Evolutionary conservation across 92 coral and sea anemone genomes (phyloP).

Genomic region (Parazoanthus atlanticus): DNA sequence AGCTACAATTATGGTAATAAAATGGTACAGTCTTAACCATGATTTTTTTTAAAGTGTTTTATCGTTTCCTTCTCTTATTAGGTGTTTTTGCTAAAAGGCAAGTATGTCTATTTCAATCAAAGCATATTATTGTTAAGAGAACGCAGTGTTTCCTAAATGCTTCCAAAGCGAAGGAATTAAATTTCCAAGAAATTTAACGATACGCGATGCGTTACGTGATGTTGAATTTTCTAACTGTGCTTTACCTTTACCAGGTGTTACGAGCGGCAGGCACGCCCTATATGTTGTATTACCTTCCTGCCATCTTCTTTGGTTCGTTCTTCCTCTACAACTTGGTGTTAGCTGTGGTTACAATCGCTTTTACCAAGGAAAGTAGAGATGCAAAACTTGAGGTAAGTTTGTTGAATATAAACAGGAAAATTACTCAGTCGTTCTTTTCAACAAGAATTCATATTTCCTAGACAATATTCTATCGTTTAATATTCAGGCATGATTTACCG

Average conservation of each 20-base stretch:
- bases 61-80: neutral
- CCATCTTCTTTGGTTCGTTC: slow-evolving; percentile 29
- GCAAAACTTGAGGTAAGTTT: slow-evolving; percentile 21
- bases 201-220: no score
- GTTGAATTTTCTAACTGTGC: neutral
- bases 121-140: no score
- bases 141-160: no score
- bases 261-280: slow-evolving; percentile 31
- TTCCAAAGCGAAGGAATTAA: no score
- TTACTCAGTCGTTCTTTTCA: neutral
- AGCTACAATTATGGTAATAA: neutral
- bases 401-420: neutral
- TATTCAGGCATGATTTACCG: no score
- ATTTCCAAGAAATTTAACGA: neutral
- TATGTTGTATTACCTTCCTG: slow-evolving; percentile 30
- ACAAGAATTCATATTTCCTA: neutral
- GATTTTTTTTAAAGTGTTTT: neutral
- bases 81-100: neutral
- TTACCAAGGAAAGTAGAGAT: slow-evolving; percentile 26
- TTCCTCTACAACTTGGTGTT: slow-evolving; percentile 44
- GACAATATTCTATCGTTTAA: neutral
- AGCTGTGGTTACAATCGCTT: slow-evolving; percentile 49
- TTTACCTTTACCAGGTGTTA: neutral
- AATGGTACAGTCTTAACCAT: no score
- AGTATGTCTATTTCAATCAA: no score